phyloP scores from a whole-genome alignment of 2,113 vertebrate genomes.

The Neopipo cinnamomea region DNA sequence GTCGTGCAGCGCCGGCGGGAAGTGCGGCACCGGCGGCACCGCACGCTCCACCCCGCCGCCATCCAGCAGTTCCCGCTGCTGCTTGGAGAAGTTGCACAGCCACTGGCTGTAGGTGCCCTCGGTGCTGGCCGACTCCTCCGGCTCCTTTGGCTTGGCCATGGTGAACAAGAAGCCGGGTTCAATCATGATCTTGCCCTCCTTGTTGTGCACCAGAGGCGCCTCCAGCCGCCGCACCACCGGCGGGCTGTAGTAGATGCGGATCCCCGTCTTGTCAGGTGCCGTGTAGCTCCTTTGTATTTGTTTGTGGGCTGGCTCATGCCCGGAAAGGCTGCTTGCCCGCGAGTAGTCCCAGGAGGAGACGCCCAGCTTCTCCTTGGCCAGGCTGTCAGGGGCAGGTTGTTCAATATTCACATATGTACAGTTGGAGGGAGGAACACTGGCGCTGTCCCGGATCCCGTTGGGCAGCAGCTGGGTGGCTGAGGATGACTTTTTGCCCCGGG shows the following conservation, averaged over 20 bases:
- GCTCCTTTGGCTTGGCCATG: constrained; percentile 81
- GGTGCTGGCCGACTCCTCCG: constrained; percentile 67
- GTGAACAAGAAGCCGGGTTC: constrained; percentile 83
- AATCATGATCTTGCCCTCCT: constrained; percentile 80
- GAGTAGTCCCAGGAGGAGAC: constrained; percentile 85
- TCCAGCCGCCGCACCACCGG: constrained; percentile 84
- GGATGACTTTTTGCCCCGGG: constrained; percentile 66
- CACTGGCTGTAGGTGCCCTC: constrained; percentile 85
- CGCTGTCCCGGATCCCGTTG: constrained; percentile 60
- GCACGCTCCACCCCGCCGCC: constrained; percentile 51
- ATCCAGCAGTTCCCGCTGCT: constrained; percentile 87
- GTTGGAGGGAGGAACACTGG: constrained; percentile 77
- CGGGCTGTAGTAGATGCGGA: constrained; percentile 96
- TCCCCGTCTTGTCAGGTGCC: constrained; percentile 91
- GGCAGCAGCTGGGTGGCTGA: constrained; percentile 49
- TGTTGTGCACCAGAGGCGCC: constrained; percentile 72
- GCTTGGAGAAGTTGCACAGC: constrained; percentile 91
- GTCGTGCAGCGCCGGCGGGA: constrained; percentile 78
- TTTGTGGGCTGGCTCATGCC: constrained; percentile 75
- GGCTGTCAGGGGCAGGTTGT: constrained; percentile 63
- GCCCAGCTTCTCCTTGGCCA: constrained; percentile 78
- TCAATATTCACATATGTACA: constrained; percentile 74
- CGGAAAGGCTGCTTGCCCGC: constrained; percentile 61
- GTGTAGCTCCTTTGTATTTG: constrained; percentile 93
- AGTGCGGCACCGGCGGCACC: constrained; percentile 61